Evolutionary conservation across 1,140 invertebrate genomes (phyloP), one percentile per base, ranked within the genome.

Genomic region (Trichoplusia ni): DNA sequence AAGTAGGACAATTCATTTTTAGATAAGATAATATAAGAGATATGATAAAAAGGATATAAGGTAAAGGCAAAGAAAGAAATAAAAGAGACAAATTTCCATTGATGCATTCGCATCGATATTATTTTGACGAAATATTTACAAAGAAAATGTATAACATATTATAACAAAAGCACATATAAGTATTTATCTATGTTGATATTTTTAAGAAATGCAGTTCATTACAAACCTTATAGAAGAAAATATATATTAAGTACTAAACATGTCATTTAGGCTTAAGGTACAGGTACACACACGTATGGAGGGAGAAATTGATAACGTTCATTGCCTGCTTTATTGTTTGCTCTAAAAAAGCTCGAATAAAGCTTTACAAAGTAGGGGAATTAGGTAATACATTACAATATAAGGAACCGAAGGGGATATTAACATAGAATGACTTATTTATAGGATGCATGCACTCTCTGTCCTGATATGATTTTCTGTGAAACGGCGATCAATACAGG

Each of bases 111-210:
- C 83, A 77, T 77, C 79, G 64, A 76, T 86, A 86, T 85, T 81
- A 85, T 87, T 90, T 75, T 79, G 79, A 83, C 67, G 77, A 83
- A 89, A 82, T 88, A 90, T 90, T 88, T 90, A 88, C 85, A 89
- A 86, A 86, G 82, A 79, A 87, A 85, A 82, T 75, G 67, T 82
- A 71, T 84, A 82, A 84, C 76, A 82, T 84, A 67, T 42, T 42
- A 74, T 84, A 87, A 89, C 84, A 87, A 87, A 89, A 88, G 83
- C 84, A 89, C 70, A 86, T 83, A 74, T 76, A 80, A 42, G 47
- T 63, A 63, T 53, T 31, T 40, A 61, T 49, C 69, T 82, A 81
- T 75, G 63, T 76, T 65, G 54, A 72, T 66, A 76, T 67, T n/a
- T n/a, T 78, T 82, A 82, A 82, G 70, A 84, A 84, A 84, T 82